Conservation (phyloP, 2,113 vertebrate genomes). For the Silurus glanis region DNA sequence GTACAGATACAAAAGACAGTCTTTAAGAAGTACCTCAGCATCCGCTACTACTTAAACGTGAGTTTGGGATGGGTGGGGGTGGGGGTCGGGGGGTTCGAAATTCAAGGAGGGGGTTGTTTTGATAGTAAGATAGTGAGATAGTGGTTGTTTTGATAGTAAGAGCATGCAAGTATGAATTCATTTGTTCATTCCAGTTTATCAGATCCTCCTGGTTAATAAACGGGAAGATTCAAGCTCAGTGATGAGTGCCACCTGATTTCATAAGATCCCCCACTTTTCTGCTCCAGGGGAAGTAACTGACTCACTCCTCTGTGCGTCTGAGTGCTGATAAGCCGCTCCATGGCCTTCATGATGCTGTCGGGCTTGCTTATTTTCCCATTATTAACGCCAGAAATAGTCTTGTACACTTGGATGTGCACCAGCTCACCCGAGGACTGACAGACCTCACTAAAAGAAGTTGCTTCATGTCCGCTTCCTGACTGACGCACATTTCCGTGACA, state of each 20-base stretch:
- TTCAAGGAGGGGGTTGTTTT: neutral
- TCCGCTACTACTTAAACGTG: neutral
- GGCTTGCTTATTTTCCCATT: constrained; percentile 66
- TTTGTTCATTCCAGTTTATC: neutral
- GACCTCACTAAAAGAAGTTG: neutral
- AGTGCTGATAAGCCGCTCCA: neutral
- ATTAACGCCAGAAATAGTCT: constrained; percentile 62
- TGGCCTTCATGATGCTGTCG: constrained; percentile 10
- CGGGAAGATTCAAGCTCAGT: neutral
- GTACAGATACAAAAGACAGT: constrained; percentile 33
- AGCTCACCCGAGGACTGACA: neutral
- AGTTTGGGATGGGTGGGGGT: neutral
- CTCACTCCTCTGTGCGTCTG: neutral
- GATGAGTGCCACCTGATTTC: neutral
- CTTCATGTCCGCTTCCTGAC: constrained; percentile 14
- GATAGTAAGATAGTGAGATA: no score
- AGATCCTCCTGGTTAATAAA: neutral
- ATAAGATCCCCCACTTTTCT: neutral
- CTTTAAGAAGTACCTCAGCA: constrained; percentile 12
- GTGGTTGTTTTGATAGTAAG: neutral
- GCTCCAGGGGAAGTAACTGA: neutral
- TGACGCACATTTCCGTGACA: neutral
- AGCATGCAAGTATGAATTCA: neutral
- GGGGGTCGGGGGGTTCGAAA: no score
- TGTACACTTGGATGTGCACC: constrained; percentile 49